Base-by-base conservation (phyloP, 2,888 invertebrate genomes). In the Coleophora flavipennella region DNA sequence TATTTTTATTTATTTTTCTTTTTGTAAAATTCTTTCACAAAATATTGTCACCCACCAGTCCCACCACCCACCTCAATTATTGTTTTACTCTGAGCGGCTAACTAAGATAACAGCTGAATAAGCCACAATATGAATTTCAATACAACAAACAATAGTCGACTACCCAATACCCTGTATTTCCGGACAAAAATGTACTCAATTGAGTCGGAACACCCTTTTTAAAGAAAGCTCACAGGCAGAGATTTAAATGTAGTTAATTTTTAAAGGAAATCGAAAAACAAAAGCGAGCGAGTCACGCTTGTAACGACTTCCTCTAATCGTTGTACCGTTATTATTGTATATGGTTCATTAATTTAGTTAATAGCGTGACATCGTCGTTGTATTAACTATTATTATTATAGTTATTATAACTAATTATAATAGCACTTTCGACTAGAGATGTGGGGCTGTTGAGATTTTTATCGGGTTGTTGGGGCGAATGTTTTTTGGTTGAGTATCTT, bases 291-390 rank as follows among this genome's bases (percentile, higher is more conserved):
- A 55, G 66, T 67, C 62, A 57, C 53, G 57, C 51, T 49, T 54
- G 48, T 65, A 58, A 60, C 58, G 54, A 66, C 71, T 71, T 74
- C 74, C 75, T 59, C 59, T 59, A 55, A 62, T 59, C 67, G 59
- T 66, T 67, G 67, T 65, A 64, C 20, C 3, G 57, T 51, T 48
- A 52, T 56, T 57, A 50, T 54, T 57, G 53, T 59, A 58, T 63
- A 59, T 50, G 57, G 52, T 51, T 53, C 55, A 62, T 63, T 67
- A 63, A 62, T 61, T 53, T 50, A 47, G 60, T 59, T 72, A 67
- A 70, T 65, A 61, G 61, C 57, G 20, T 20, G 20, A 20, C 20
- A 20, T 20, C 20, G 20, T 20, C 20, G 20, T 20, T 20, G 20
- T 20, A 20, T 20, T 20, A 20, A 49, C 53, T 56, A 57, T 63